A percentile compares a stretch with the other conserved stretches of the same genome.
These are phyloP conservation scores for Tenthredo distinguenda DNA, from an alignment of 2,888 invertebrate species.

Conservation along the genomic window DNA sequence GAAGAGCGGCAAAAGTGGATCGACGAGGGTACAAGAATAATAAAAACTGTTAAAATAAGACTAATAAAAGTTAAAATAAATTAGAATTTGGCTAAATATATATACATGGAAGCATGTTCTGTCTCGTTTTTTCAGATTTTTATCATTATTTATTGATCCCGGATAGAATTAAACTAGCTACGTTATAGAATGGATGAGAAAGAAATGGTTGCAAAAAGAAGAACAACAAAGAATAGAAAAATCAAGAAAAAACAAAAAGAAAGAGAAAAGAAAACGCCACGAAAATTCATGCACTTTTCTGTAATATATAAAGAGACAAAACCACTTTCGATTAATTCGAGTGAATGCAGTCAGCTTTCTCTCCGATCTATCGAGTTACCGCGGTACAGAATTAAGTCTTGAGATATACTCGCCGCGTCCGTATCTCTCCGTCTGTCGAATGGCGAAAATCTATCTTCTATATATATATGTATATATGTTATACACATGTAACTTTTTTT, in stretches of 20 bases:
- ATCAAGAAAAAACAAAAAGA: neutral
- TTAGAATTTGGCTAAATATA: neutral
- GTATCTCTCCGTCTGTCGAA: neutral
- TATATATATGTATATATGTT: neutral
- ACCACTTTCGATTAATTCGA: constrained; percentile 38
- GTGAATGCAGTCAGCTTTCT: constrained; percentile 35
- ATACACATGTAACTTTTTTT: neutral
- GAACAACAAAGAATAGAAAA: neutral
- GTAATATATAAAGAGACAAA: constrained; percentile 20
- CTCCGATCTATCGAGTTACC: constrained; percentile 30
- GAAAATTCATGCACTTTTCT: neutral
- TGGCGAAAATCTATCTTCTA: neutral
- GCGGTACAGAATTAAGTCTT: neutral
- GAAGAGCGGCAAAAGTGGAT: neutral
- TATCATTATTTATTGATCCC: neutral
- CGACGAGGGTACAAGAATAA: neutral
- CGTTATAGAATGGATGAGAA: too few species aligned
- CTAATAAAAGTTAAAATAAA: neutral
- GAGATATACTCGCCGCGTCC: neutral
- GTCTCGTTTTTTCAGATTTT: neutral
- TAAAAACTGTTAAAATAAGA: neutral
- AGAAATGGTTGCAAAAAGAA: too few species aligned
- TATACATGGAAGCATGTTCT: neutral
- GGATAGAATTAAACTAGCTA: too few species aligned
- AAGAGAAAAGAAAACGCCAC: neutral